Evolutionary conservation across 2,113 vertebrate genomes (phyloP).

Genomic region (Fregata magnificens): DNA sequence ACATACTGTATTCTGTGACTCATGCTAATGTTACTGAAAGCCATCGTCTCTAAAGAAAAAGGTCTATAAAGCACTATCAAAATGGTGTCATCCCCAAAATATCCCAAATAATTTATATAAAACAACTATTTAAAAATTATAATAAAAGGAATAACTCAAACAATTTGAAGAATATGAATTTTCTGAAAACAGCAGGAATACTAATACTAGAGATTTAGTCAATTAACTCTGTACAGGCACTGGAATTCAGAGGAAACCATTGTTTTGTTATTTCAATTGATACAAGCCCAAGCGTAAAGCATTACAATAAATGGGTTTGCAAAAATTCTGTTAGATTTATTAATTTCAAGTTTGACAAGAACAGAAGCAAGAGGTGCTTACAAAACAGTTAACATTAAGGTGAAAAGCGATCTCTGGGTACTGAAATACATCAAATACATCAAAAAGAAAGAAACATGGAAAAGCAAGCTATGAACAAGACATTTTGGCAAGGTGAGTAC

Average conservation of each 20-base stretch:
- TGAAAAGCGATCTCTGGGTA: background rate
- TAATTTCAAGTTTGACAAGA: conserved; percentile 16
- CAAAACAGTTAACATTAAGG: background rate
- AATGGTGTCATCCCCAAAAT: background rate
- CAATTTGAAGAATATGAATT: background rate
- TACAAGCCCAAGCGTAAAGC: background rate
- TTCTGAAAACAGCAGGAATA: background rate
- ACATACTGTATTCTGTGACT: background rate
- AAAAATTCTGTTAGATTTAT: conserved; percentile 13
- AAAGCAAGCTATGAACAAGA: background rate
- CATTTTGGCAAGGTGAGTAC: background rate
- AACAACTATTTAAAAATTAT: background rate
- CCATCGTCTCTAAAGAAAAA: background rate
- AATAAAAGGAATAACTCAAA: background rate
- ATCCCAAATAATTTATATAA: background rate
- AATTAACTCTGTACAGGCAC: background rate
- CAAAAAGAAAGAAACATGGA: background rate
- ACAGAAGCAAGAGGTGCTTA: background rate
- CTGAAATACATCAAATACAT: background rate
- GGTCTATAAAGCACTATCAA: background rate
- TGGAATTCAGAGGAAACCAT: background rate
- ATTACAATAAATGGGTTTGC: background rate
- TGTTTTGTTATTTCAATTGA: conserved; percentile 1
- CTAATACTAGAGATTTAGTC: background rate
- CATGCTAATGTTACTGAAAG: background rate